A percentile compares a stretch with the other conserved stretches of the same genome.
Evolutionary conservation across 92 coral and sea anemone species (phyloP).

Genomic region (Parazoanthus darwini): DNA sequence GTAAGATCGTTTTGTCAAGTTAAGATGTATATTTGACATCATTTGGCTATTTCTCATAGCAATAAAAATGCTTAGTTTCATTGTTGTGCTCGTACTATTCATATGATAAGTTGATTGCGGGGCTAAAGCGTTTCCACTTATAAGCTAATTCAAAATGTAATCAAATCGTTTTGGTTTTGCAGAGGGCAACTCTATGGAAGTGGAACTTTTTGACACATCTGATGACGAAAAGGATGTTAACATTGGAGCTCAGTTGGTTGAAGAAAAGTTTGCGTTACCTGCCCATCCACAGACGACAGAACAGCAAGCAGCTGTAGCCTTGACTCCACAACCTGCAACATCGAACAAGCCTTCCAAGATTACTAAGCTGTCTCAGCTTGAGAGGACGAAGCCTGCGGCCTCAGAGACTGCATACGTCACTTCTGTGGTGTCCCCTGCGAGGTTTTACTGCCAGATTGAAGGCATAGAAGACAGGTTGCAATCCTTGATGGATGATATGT

Average conservation of each 20-base stretch:
- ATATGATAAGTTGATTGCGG: no score
- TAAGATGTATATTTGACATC: no score
- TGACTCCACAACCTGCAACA: not conserved
- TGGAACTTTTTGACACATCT: slow-evolving; percentile 76
- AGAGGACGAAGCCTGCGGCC: slow-evolving; percentile 40
- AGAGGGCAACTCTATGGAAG: slow-evolving; percentile 48
- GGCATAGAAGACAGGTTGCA: slow-evolving; percentile 74
- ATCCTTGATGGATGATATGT: slow-evolving; percentile 67
- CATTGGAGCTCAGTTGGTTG: slow-evolving; percentile 66
- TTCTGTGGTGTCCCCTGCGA: slow-evolving; percentile 73
- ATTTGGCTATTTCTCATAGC: no score
- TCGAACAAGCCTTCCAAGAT: not conserved
- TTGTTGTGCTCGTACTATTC: no score
- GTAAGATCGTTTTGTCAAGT: no score
- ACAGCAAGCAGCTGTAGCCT: slow-evolving; percentile 3
- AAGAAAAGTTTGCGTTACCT: slow-evolving; percentile 61
- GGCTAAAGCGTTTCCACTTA: no score
- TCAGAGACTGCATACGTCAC: slow-evolving; percentile 73
- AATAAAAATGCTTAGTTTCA: no score
- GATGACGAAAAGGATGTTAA: slow-evolving; percentile 75
- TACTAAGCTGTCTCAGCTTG: slow-evolving; percentile 44
- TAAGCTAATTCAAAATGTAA: not conserved
- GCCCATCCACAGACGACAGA: slow-evolving; percentile 19
- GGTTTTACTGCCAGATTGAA: slow-evolving; percentile 77
- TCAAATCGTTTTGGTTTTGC: slow-evolving; percentile 15